Conservation (phyloP, 2,113 vertebrate species). For the Tautogolabrus adspersus region DNA sequence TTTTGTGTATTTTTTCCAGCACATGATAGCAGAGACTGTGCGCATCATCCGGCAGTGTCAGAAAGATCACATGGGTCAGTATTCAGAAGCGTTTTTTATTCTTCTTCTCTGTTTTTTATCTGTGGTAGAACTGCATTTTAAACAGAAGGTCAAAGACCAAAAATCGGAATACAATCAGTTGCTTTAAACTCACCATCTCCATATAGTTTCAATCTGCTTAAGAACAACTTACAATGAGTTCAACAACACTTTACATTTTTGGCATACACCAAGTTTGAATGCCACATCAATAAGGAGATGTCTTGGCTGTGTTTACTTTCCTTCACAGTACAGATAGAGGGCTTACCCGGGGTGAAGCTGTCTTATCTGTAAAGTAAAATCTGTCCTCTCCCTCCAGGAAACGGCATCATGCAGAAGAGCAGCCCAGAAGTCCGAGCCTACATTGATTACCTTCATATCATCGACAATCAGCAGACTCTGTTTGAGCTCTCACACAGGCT, state of each 20-base stretch:
- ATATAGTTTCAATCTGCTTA: no score
- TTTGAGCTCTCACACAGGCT: slow-evolving; percentile 97
- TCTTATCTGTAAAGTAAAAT: neutral
- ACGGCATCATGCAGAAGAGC: slow-evolving; percentile 89
- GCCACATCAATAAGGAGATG: neutral
- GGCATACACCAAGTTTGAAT: no score
- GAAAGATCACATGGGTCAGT: slow-evolving; percentile 91
- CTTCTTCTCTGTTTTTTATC: neutral
- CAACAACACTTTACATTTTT: no score
- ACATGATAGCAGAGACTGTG: slow-evolving; percentile 97
- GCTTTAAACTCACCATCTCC: no score
- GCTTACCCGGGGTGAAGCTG: neutral
- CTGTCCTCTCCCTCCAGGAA: slow-evolving; percentile 79
- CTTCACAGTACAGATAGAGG: neutral
- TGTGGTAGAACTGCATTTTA: neutral
- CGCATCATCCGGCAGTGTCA: slow-evolving; percentile 93
- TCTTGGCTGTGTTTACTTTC: neutral
- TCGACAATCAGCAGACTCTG: slow-evolving; percentile 97
- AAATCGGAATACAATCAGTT: neutral
- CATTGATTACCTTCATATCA: slow-evolving; percentile 90
- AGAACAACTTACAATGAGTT: no score
- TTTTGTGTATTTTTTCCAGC: slow-evolving; percentile 72
- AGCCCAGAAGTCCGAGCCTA: slow-evolving; percentile 90
- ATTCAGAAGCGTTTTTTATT: neutral
- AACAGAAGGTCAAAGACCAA: neutral